Conservation (phyloP, 2,797 vertebrate species). For the Staurois parvus region DNA sequence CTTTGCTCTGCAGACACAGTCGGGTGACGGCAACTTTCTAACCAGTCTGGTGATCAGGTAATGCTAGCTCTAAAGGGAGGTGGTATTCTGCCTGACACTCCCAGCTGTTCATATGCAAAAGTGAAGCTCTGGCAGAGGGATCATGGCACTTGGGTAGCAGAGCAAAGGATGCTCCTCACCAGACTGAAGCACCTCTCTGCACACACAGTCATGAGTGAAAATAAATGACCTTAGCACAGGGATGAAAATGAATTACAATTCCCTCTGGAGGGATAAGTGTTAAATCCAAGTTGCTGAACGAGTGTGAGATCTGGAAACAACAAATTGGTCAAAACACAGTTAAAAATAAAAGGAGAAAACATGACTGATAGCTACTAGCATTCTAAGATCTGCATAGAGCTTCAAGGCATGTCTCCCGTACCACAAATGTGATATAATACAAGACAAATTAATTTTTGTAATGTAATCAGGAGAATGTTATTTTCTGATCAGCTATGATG, state of each 20-base stretch:
- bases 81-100: constrained; percentile 32
- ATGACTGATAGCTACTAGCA: too few species aligned
- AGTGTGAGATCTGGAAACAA: not conserved
- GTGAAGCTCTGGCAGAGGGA: constrained; percentile 3
- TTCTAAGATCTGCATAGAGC: not conserved
- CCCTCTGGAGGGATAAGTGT: not conserved
- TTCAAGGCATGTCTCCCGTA: not conserved
- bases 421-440: not conserved
- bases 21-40: constrained; percentile 22
- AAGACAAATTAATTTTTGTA: not conserved
- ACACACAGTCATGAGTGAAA: not conserved
- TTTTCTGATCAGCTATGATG: not conserved
- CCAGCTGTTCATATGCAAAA: constrained; percentile 20
- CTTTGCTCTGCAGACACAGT: not conserved
- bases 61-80: constrained; percentile 31
- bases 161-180: not conserved
- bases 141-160: not conserved
- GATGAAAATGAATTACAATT: too few species aligned
- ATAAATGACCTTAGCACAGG: too few species aligned
- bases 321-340: not conserved
- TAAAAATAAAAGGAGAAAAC: not conserved
- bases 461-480: not conserved
- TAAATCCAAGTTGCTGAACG: not conserved
- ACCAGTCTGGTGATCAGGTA: constrained; percentile 34
- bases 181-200: not conserved